Evolutionary conservation across 2,888 invertebrate genomes (phyloP), one percentile per base, ranked within the genome.

Genomic region (Mythimna ferrago): DNA sequence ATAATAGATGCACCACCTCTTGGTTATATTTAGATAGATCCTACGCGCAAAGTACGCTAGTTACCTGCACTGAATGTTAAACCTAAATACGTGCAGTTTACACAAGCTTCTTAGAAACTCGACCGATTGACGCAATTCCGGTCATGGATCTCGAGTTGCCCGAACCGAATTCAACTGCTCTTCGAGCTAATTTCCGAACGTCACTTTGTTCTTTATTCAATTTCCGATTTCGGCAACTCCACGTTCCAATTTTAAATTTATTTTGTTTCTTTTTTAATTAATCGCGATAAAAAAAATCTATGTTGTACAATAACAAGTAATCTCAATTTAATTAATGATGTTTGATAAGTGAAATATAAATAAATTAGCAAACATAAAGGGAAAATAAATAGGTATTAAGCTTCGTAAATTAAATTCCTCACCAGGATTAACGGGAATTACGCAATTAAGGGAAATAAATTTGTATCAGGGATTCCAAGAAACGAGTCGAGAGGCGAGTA

Each of bases 161-260:
- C 89, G 90, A 88, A 91, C 89, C 90, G 87, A 94, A 94, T 93
- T 94, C 93, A 91, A 86, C 91, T 94, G 93, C 95, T 94, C 93
- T 93, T 94, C 91, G 91, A 93, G 93, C 92, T 95, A 95, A 96
- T 96, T 95, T 96, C 96, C 96, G 95, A 95, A 93, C 93, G 94
- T 92, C 95, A 95, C 95, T 95, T 95, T 94, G 93, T 95, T 95
- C 95, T 95, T 94, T 94, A 96, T 95, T 96, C 94, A 95, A 96
- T 96, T 95, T 96, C 96, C 96, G 95, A 92, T 94, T 93, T 93
- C 90, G 92, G 88, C 89, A 89, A 88, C 92, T 90, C 89, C 88
- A 85, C 87, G 87, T 89, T 90, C 89, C 89, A 91, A 92, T 92
- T 91, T 90, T 82, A 87, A 85, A 76, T 73, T 21, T 75, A 84